These are phyloP conservation scores for Seladonia tumulorum DNA, from an alignment of 2,888 invertebrate genomes.

Conservation along the genomic window DNA sequence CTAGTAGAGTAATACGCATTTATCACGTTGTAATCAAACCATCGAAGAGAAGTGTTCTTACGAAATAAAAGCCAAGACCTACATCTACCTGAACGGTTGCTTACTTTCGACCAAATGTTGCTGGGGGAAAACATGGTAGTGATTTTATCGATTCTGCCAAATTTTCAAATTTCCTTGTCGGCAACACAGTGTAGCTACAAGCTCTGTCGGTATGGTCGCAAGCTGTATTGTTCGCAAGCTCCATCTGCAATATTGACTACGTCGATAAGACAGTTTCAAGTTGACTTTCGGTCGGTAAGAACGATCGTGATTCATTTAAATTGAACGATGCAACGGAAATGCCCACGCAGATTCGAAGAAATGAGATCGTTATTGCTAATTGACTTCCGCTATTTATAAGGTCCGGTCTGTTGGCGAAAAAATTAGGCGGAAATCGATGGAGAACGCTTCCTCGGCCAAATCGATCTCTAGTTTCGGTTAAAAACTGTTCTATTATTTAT, in stretches of 20 bases:
- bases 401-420: background rate
- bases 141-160: background rate
- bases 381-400: background rate
- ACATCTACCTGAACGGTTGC: background rate
- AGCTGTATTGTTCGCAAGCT: conserved; percentile 33
- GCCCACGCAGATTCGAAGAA: background rate
- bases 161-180: background rate
- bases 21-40: conserved; percentile 57
- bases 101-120: background rate
- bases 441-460: background rate
- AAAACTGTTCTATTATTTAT: conserved; percentile 29
- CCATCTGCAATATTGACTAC: conserved; percentile 55
- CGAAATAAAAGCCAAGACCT: conserved; percentile 38
- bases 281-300: conserved; percentile 15
- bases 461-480: background rate
- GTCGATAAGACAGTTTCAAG: conserved; percentile 20
- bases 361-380: background rate
- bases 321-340: background rate
- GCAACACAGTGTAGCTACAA: background rate
- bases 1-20: conserved; percentile 41
- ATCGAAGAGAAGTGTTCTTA: conserved; percentile 13
- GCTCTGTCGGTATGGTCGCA: background rate
- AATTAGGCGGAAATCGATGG: conserved; percentile 8
- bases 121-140: background rate
- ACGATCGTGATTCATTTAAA: background rate